These are phyloP conservation scores for Thecophora atra DNA, from an alignment of 2,888 invertebrate genomes.

Conservation along the genomic window DNA sequence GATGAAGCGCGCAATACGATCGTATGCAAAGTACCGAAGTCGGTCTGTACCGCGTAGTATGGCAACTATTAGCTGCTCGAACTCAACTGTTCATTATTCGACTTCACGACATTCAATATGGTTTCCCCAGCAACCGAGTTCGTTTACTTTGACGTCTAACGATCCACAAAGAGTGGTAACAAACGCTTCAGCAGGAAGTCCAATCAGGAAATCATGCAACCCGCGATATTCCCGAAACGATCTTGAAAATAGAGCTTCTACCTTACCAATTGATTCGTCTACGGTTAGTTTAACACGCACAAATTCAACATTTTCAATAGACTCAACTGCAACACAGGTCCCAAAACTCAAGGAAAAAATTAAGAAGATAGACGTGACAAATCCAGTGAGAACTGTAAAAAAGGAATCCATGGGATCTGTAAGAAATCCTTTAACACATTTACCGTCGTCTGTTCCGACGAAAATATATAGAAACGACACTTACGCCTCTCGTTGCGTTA, in stretches of 20 bases:
- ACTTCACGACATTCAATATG: constrained; percentile 55
- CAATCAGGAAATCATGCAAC: not conserved
- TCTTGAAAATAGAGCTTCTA: constrained; percentile 26
- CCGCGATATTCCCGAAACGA: not conserved
- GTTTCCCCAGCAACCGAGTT: constrained; percentile 38
- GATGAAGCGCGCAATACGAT: constrained; percentile 68
- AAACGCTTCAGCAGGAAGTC: not conserved
- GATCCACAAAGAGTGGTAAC: not conserved
- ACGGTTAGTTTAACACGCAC: constrained; percentile 62
- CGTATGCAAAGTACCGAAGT: constrained; percentile 61
- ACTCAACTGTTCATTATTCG: constrained; percentile 46
- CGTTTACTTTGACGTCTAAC: not conserved
- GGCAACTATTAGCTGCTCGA: constrained; percentile 21
- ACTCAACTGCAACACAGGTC: constrained; percentile 57
- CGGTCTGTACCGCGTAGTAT: constrained; percentile 61
- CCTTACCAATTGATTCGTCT: constrained; percentile 54
- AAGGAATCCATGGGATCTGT: constrained; percentile 35
- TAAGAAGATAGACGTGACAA: not conserved
- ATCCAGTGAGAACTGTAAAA: not conserved
- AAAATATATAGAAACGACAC: constrained; percentile 4
- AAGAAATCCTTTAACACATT: constrained; percentile 22
- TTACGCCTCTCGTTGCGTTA: not conserved
- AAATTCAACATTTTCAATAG: constrained; percentile 65
- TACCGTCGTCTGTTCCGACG: not conserved
- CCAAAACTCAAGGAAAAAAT: constrained; percentile 46